Conservation (phyloP, 2,113 vertebrate genomes). For the Mobula birostris region DNA sequence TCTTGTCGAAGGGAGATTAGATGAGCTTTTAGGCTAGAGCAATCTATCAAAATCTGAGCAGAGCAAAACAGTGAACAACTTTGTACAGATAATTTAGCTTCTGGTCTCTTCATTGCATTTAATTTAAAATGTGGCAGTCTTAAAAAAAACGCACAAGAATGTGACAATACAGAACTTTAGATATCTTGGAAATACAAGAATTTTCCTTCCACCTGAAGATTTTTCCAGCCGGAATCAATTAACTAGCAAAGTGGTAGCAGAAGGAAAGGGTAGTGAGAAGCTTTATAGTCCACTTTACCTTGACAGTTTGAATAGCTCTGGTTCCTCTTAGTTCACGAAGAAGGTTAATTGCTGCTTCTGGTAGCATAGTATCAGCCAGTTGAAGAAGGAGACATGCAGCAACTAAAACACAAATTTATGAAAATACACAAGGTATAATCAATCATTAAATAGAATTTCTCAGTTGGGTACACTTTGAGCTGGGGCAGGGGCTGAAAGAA, state of each 20-base stretch:
- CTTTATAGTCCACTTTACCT: conserved; percentile 54
- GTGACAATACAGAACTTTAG: not conserved
- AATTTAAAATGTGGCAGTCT: too few species aligned
- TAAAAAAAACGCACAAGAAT: not conserved
- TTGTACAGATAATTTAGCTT: not conserved
- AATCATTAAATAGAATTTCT: not conserved
- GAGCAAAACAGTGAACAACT: not conserved
- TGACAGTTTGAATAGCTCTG: conserved; percentile 79
- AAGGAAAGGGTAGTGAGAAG: not conserved
- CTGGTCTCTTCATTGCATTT: not conserved
- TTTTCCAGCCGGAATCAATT: not conserved
- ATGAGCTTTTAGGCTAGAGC: not conserved
- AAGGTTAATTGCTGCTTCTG: conserved; percentile 71
- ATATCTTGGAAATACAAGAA: not conserved
- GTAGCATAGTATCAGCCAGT: conserved; percentile 61
- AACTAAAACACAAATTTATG: conserved; percentile 54
- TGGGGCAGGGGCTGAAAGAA: not conserved
- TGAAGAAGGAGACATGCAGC: conserved; percentile 78
- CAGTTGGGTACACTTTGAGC: not conserved
- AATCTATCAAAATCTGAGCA: not conserved
- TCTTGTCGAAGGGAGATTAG: not conserved
- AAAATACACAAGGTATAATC: not conserved
- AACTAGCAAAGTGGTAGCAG: not conserved
- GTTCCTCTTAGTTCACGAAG: conserved; percentile 68
- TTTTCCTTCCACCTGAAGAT: not conserved